Evolutionary conservation across 2,797 vertebrate species (phyloP).

Genomic region (Lithobates sylvaticus): DNA sequence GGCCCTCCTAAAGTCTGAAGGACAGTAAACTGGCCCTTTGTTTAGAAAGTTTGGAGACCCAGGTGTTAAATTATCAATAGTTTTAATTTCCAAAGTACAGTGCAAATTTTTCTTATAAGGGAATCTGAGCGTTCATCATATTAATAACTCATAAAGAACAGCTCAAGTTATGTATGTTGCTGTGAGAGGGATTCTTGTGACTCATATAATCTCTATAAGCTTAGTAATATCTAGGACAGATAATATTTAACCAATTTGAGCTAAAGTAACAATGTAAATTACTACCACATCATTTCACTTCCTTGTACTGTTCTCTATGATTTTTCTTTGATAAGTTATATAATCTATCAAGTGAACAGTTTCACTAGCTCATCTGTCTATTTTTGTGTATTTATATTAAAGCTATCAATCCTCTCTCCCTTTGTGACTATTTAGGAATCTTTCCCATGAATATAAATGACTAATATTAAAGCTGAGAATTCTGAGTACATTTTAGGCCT

Average conservation of each 20-base stretch:
- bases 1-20: too few species aligned
- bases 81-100: too few species aligned
- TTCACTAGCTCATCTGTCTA: conserved; percentile 46
- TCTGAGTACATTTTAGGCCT: conserved; percentile 20
- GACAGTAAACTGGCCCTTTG: too few species aligned
- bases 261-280: conserved; percentile 28
- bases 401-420: conserved; percentile 54
- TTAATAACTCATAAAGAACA: too few species aligned
- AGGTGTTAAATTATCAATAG: too few species aligned
- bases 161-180: too few species aligned
- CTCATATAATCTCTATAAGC: background rate
- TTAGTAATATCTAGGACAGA: conserved; percentile 17
- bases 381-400: conserved; percentile 57
- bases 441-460: conserved; percentile 49
- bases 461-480: conserved; percentile 39
- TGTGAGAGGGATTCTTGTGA: too few species aligned
- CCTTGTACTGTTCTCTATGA: conserved; percentile 25
- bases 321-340: conserved; percentile 25
- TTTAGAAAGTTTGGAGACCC: too few species aligned
- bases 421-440: conserved; percentile 50
- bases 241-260: conserved; percentile 17
- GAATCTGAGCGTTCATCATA: too few species aligned
- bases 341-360: conserved; percentile 49
- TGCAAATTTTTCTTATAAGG: too few species aligned
- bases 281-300: conserved; percentile 20